Percentiles rank a stretch among this genome's conserved stretches.
Evolutionary conservation across 2,888 invertebrate genomes (phyloP).

Genomic region (Drosophila austrosaltans): DNA sequence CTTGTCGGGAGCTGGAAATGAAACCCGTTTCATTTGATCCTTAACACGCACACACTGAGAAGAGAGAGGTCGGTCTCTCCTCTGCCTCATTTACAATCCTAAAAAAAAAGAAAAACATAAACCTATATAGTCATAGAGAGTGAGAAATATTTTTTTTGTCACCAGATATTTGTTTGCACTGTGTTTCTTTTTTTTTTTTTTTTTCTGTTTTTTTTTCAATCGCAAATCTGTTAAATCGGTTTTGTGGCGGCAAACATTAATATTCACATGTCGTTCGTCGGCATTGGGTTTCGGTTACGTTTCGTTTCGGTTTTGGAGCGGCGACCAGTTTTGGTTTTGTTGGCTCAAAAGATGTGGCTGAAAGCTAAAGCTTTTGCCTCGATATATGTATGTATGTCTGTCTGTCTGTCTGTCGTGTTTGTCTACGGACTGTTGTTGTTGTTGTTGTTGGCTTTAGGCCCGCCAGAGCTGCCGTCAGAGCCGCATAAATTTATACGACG

Average conservation of each 20-base stretch:
- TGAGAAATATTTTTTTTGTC: constrained; percentile 58
- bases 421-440: neutral
- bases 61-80: neutral
- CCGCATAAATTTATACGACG: constrained; percentile 74
- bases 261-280: constrained; percentile 80
- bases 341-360: constrained; percentile 7
- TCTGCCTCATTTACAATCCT: constrained; percentile 62
- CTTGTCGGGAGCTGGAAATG: constrained; percentile 43
- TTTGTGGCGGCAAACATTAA: constrained; percentile 72
- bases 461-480: constrained; percentile 38
- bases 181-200: constrained; percentile 40
- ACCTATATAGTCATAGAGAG: constrained; percentile 17
- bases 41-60: constrained; percentile 62
- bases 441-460: constrained; percentile 31
- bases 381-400: constrained; percentile 3
- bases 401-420: no score
- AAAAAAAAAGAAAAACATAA: constrained; percentile 42
- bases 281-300: constrained; percentile 24
- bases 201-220: constrained; percentile 40
- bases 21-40: constrained; percentile 76
- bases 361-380: constrained; percentile 13
- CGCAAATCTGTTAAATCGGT: constrained; percentile 37
- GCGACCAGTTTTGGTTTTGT: constrained; percentile 7
- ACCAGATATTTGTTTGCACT: constrained; percentile 47
- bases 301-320: constrained; percentile 8